These are phyloP conservation scores for Gastrophysa polygoni DNA, from an alignment of 2,888 invertebrate species.

Conservation along the genomic window DNA sequence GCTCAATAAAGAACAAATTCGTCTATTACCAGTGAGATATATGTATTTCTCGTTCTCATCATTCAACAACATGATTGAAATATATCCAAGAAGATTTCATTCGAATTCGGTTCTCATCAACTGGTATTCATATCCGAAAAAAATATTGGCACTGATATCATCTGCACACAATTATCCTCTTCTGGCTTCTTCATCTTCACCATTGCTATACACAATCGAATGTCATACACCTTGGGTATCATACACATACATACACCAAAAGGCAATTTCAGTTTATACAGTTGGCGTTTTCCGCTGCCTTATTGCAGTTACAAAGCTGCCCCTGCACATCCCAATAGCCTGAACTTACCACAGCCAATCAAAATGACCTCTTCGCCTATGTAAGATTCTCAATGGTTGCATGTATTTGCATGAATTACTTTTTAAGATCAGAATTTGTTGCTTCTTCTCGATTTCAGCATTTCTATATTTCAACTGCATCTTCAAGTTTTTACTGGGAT, in stretches of 20 bases:
- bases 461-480: too few relatives aligned
- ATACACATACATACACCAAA: constrained; percentile 33
- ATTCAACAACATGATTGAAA: too few relatives aligned
- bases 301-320: constrained; percentile 91
- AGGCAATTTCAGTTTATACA: constrained; percentile 80
- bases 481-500: too few relatives aligned
- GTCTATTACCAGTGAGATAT: too few relatives aligned
- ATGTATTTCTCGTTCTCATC: too few relatives aligned
- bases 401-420: background rate
- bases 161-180: too few relatives aligned
- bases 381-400: constrained; percentile 60
- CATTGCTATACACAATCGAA: background rate
- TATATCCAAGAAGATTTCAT: too few relatives aligned
- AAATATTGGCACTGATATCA: too few relatives aligned
- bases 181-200: background rate
- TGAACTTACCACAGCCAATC: constrained; percentile 79
- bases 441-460: background rate
- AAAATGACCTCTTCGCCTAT: constrained; percentile 74
- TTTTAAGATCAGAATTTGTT: background rate
- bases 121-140: too few relatives aligned
- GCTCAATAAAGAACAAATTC: too few relatives aligned
- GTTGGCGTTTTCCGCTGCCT: constrained; percentile 96
- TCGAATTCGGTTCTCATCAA: too few relatives aligned
- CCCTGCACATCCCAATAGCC: constrained; percentile 75
- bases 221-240: too few relatives aligned